Evolutionary conservation across 2,113 vertebrate genomes (phyloP), one percentile per base, ranked within the genome.

Genomic region (Centropristis striata): DNA sequence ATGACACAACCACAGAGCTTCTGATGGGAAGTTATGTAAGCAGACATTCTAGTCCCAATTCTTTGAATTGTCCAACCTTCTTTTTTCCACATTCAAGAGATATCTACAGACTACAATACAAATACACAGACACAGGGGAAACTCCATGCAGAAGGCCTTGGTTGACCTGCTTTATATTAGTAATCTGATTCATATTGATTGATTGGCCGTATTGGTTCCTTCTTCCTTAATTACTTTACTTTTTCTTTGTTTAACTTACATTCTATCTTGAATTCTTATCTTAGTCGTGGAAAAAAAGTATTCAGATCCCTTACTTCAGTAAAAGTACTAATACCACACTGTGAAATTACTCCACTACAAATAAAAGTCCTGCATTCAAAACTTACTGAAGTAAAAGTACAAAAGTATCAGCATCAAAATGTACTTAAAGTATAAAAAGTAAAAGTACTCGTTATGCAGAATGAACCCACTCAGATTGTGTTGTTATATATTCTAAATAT

Each of bases 21-120:
- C 61, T 65, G 36, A 65, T 14, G 44, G 18, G 23, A 59, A 61
- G 21, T 49, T 55, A 14, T 25, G 5, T 66, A 50, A 69, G 27
- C 25, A 54, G n/a, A 46, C 13, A 25, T 36, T 64, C 37, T 15
- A 8, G 12, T 39, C 58, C 23, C 4, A 70, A 64, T 37, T 41
- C 20, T 57, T 53, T 10, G 36, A 36, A 55, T 46, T 3, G 60
- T 36, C 59, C 8, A 20, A n/a, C 8, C 4, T 7, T 4, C 1
- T 1, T 4, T 36, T 39, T 12, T 16, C 41, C 2, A 36, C 25
- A 18, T 10, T 21, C 1, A 0, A 21, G 18, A 51, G 8, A 12
- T 0, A 14, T 18, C 41, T 11, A 20, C 12, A 46, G 12, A 16
- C 13, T 27, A 12, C 12, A 54, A 32, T 18, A n/a, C n/a, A 12